A percentile compares a stretch with the other conserved stretches of the same genome.
These are phyloP conservation scores for Spongia lamella DNA, from an alignment of 37 sponge, comb jelly and placozoan genomes.

Conservation along the genomic window DNA sequence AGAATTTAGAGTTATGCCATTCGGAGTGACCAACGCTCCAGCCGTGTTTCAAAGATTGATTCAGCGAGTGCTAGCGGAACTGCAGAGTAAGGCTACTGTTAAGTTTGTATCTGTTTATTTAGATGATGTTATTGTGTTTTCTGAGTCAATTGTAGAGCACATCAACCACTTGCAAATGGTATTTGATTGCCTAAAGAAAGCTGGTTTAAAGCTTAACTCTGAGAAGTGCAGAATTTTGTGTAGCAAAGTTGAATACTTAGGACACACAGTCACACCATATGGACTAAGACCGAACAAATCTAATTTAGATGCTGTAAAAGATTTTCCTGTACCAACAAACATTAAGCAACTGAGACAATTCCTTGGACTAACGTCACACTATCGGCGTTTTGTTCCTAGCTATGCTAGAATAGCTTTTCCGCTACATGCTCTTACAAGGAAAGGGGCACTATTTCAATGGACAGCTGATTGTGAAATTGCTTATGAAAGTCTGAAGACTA, in stretches of 20 bases:
- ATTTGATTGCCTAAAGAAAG: background rate
- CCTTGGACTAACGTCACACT: background rate
- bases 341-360: slow-evolving; percentile 3
- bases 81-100: too few relatives aligned
- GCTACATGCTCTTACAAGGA: too few relatives aligned
- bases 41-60: slow-evolving; percentile 43
- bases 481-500: too few relatives aligned
- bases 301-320: background rate
- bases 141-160: slow-evolving; percentile 23
- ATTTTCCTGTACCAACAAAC: background rate
- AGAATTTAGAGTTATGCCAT: slow-evolving; percentile 40
- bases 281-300: slow-evolving; percentile 10
- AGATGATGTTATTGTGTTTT: slow-evolving; percentile 34
- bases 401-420: too few relatives aligned
- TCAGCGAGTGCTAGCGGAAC: slow-evolving; percentile 12
- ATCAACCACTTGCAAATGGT: slow-evolving; percentile 17
- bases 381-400: too few relatives aligned
- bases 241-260: slow-evolving; percentile 14
- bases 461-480: too few relatives aligned
- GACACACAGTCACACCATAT: slow-evolving; percentile 20
- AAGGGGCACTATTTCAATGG: too few relatives aligned
- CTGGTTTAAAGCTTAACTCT: slow-evolving; percentile 21
- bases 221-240: slow-evolving; percentile 18
- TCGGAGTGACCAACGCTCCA: slow-evolving; percentile 32
- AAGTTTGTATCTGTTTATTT: slow-evolving; percentile 36